Conservation (phyloP, 2,797 vertebrate species). For the Gorsachius magnificus region DNA sequence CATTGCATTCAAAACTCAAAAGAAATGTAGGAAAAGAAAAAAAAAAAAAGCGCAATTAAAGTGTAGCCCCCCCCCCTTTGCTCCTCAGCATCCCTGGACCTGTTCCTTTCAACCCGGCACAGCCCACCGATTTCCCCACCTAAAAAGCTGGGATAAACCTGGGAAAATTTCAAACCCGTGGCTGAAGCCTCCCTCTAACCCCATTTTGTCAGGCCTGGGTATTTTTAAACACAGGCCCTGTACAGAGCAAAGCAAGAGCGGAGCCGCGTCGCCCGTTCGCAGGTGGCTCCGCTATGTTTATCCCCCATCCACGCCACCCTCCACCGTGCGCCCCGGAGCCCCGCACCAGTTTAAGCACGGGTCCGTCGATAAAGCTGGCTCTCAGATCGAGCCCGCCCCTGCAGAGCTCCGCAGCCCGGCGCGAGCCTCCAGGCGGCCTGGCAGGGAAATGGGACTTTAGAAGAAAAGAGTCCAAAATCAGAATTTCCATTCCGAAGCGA, state of each 20-base stretch:
- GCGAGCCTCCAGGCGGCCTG: not conserved
- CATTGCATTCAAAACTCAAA: not conserved
- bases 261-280: not conserved
- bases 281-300: not conserved
- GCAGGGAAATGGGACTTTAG: not conserved
- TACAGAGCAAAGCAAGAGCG: not conserved
- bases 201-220: constrained; percentile 40
- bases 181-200: constrained; percentile 38
- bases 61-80: not conserved
- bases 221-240: constrained; percentile 16
- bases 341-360: not conserved
- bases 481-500: not conserved
- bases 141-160: not conserved
- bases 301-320: not conserved
- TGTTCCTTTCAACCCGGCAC: fast-evolving
- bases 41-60: not conserved
- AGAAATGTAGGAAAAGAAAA: not conserved
- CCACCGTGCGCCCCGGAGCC: not conserved
- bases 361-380: not conserved
- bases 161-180: not conserved
- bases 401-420: fast-evolving
- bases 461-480: not conserved
- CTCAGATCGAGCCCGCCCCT: not conserved
- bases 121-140: not conserved
- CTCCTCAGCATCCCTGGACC: not conserved